These are phyloP conservation scores for Bombycilla garrulus DNA, from an alignment of 2,113 vertebrate genomes.

Conservation along the genomic window DNA sequence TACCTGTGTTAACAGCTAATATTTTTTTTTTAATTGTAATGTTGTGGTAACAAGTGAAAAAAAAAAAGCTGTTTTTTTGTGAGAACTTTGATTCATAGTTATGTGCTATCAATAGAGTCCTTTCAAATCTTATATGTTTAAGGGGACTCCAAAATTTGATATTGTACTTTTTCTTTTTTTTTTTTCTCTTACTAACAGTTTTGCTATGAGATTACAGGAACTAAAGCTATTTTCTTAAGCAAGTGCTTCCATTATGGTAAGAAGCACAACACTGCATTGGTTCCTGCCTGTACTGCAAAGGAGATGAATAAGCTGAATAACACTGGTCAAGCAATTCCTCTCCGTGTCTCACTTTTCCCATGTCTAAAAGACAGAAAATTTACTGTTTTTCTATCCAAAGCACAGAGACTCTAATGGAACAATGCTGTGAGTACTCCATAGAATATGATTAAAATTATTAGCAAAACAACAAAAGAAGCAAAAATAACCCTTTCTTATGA, in stretches of 20 bases:
- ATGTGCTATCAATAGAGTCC: neutral
- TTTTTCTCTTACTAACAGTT: rapidly evolving
- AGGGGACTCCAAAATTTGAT: neutral
- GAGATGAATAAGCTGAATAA: neutral
- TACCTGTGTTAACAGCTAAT: neutral
- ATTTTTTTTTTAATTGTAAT: neutral
- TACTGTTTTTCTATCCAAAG: neutral
- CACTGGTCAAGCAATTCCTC: neutral
- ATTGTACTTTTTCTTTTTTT: neutral
- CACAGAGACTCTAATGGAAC: neutral
- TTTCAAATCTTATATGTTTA: neutral
- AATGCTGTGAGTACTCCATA: neutral
- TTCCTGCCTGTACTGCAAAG: neutral
- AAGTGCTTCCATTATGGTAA: neutral
- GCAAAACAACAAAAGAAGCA: neutral
- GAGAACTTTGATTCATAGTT: neutral
- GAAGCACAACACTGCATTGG: neutral
- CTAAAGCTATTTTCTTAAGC: neutral
- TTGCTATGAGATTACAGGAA: neutral
- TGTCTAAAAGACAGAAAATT: neutral
- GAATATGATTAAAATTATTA: neutral
- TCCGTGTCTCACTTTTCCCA: neutral
- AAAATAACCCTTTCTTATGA: neutral
- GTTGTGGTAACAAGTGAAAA: neutral
- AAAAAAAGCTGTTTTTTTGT: neutral